phyloP scores from a whole-genome alignment of 2,797 vertebrate species.

The Enteromius viviparus region DNA sequence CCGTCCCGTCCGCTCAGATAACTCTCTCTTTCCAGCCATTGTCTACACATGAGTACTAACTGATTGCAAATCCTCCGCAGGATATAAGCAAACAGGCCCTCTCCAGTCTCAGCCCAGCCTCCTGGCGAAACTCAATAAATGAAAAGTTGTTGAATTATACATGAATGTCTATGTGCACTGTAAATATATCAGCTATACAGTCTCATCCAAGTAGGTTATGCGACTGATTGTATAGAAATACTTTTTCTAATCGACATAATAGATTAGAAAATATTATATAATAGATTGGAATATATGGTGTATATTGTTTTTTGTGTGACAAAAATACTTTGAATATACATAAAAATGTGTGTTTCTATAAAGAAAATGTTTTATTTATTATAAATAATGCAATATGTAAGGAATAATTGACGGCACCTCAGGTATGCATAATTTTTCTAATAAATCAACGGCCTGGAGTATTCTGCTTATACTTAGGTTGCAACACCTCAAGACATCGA shows the following conservation, averaged over 20 bases:
- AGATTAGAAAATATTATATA: too few relatives aligned
- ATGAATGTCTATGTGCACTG: constrained; percentile 1
- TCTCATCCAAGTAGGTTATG: background rate
- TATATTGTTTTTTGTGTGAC: background rate
- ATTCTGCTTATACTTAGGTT: too few relatives aligned
- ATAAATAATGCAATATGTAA: background rate
- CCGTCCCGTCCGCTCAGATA: constrained; percentile 31
- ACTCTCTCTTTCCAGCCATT: constrained; percentile 27
- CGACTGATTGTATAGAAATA: background rate
- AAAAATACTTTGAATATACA: background rate
- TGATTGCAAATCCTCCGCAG: constrained; percentile 35
- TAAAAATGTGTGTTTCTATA: background rate
- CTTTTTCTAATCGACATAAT: background rate
- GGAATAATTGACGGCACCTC: too few relatives aligned
- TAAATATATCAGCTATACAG: background rate
- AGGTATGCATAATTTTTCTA: too few relatives aligned
- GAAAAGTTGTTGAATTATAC: constrained; percentile 33
- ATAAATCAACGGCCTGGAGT: too few relatives aligned
- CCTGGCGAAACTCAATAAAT: constrained; percentile 9
- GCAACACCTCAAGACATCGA: too few relatives aligned
- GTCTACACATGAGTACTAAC: constrained; percentile 28
- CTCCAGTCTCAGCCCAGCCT: constrained; percentile 2
- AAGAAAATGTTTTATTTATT: background rate
- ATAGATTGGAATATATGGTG: too few relatives aligned
- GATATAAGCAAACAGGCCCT: constrained; percentile 21